These are phyloP conservation scores for Pongo pygmaeus DNA, from an alignment of 2,113 vertebrate species.

Conservation along the genomic window DNA sequence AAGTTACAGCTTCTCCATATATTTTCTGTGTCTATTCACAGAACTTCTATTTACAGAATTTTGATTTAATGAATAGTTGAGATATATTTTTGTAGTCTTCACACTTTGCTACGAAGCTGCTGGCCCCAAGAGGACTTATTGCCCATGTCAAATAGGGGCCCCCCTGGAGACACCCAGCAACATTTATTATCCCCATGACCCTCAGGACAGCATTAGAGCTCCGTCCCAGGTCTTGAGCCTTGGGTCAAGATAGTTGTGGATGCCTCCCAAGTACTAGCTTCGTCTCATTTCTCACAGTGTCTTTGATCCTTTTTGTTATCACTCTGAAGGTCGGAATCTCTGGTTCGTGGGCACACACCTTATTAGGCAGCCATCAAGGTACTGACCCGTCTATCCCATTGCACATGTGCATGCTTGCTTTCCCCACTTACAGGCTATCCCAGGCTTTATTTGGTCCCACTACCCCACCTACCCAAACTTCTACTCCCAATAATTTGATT, in stretches of 20 bases:
- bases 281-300: not conserved
- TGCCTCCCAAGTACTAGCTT: not conserved
- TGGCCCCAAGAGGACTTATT: not conserved
- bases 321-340: not conserved
- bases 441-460: not conserved
- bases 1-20: not conserved
- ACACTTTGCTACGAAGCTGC: not conserved
- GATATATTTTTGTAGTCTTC: not conserved
- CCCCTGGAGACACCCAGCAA: not conserved
- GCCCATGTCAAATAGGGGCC: not conserved
- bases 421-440: not conserved
- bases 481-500: not conserved
- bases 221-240: not conserved
- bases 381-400: not conserved
- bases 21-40: not conserved
- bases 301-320: not conserved
- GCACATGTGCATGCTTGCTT: fast-evolving
- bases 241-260: not conserved
- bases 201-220: too few relatives aligned
- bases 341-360: not conserved
- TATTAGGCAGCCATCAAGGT: not conserved
- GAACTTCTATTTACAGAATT: not conserved
- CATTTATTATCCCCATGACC: too few relatives aligned
- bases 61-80: not conserved
- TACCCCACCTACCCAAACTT: fast-evolving